These are phyloP conservation scores for Tautogolabrus adspersus DNA, from an alignment of 2,113 vertebrate genomes.

Conservation along the genomic window DNA sequence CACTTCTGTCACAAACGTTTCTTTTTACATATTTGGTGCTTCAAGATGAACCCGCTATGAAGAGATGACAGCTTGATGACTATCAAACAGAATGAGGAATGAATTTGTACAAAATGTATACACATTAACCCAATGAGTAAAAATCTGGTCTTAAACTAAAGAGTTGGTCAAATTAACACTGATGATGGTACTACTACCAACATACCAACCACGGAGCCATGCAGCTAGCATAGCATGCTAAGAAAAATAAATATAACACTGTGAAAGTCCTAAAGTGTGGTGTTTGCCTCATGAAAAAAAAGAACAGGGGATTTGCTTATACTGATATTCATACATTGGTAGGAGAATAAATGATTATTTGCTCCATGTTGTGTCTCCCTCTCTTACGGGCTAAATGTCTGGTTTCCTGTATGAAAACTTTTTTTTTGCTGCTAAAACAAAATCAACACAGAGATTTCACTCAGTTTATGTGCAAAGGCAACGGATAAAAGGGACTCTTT, in stretches of 20 bases:
- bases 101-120: too few relatives aligned
- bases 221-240: neutral
- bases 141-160: too few relatives aligned
- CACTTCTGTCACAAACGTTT: too few relatives aligned
- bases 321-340: neutral
- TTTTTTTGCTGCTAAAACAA: conserved; percentile 47
- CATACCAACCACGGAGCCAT: neutral
- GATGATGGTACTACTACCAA: too few relatives aligned
- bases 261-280: neutral
- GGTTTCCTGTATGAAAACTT: conserved; percentile 17
- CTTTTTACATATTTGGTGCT: too few relatives aligned
- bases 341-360: conserved; percentile 13
- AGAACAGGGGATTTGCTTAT: neutral
- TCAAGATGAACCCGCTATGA: too few relatives aligned
- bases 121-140: too few relatives aligned
- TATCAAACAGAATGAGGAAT: too few relatives aligned
- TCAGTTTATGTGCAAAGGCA: conserved; percentile 45
- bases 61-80: too few relatives aligned
- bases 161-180: too few relatives aligned
- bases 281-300: neutral
- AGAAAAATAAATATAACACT: neutral
- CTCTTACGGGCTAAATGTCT: conserved; percentile 35
- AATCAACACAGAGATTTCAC: conserved; percentile 52
- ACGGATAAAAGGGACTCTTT: conserved; percentile 56
- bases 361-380: neutral